Evolutionary conservation across 2,888 invertebrate species (phyloP), one percentile per base, ranked within the genome.

Genomic region (Rhorus exstirpatorius): DNA sequence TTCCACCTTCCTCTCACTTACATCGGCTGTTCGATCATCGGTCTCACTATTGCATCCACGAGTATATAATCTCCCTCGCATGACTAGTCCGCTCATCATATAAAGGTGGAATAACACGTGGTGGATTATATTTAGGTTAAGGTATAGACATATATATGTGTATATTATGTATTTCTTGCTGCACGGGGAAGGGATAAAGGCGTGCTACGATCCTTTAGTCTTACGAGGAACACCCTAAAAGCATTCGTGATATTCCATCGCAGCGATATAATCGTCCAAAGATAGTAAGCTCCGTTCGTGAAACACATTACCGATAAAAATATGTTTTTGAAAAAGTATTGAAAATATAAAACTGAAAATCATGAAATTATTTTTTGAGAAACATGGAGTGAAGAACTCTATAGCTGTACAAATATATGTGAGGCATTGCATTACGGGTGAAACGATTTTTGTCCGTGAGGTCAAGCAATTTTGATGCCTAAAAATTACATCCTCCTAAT

Each of bases 41-140:
- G 55, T 53, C 51, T 55, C 31, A 19, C 75, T 76, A 76, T 76
- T 68, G 63, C 70, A 71, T 65, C 65, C 55, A 65, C 63, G 53
- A 41, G 70, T 63, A 76, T 75, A 76, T 6, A 3, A 75, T 80
- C 80, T 80, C 19, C 26, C 70, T 70, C 65, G 75, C 80, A 80
- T 76, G 70, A 76, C 80, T 58, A 75, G 63, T 55, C 55, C 53
- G 44, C 75, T 71, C 65, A 65, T 80, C 68, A 67, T 70, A 75
- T 70, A 55, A 75, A 63, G 68, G 55, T 61, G 35, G 61, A 75
- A 75, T 70, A 80, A 75, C 70, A 80, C 60, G 35, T 14, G 41
- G 31, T 38, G 19, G 70, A 71, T 79, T 61, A 67, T 53, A 53
- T 77, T 41, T 24, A n/a, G 55, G 35, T 8, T 38, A 8, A 8